Conservation (phyloP, 2,113 vertebrate genomes). For the Tonatia bakeri region DNA sequence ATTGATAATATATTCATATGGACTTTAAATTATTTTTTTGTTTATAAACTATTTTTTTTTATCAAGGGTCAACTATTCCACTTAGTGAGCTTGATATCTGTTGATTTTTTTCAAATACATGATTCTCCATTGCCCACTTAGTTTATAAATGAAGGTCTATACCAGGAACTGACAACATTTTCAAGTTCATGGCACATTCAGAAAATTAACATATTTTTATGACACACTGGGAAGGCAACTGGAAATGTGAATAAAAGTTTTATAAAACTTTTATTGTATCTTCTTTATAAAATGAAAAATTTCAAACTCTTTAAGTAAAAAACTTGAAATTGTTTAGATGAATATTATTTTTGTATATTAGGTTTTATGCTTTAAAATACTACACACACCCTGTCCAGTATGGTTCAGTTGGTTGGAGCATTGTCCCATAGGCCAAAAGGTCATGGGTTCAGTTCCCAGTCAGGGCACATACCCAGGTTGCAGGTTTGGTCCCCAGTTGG, state of each 20-base stretch:
- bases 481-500: too few relatives aligned
- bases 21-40: background rate
- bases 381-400: too few relatives aligned
- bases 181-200: background rate
- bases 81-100: background rate
- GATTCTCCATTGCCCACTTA: background rate
- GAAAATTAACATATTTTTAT: slow-evolving; percentile 3
- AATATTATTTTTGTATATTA: background rate
- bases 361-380: background rate
- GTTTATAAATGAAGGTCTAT: background rate
- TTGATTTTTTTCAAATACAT: background rate
- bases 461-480: too few relatives aligned
- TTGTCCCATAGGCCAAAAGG: too few relatives aligned
- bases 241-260: background rate
- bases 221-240: background rate
- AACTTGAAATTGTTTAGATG: background rate
- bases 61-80: background rate
- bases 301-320: slow-evolving; percentile 13
- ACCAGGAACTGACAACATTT: background rate
- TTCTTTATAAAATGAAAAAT: background rate
- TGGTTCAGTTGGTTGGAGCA: too few relatives aligned
- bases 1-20: background rate
- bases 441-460: too few relatives aligned
- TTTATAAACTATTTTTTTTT: background rate
- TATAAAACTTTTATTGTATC: background rate